These are phyloP conservation scores for Anastrepha obliqua DNA, from an alignment of 1,140 invertebrate species.

Conservation along the genomic window DNA sequence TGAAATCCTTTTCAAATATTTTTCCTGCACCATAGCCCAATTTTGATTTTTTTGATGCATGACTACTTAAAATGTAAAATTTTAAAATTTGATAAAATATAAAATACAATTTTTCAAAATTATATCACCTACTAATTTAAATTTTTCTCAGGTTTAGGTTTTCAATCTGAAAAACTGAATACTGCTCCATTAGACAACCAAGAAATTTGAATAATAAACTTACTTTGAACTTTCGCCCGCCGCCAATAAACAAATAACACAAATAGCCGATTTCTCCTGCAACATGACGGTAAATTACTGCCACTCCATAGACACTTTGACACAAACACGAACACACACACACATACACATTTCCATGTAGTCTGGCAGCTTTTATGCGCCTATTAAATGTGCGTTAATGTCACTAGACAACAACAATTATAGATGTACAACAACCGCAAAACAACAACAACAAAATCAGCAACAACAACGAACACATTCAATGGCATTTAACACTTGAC, in stretches of 20 bases:
- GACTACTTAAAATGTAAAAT: too few species aligned
- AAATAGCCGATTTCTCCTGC: slow-evolving; percentile 29
- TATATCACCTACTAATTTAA: too few species aligned
- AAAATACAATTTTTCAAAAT: too few species aligned
- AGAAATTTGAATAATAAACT: neutral
- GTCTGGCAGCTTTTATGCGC: slow-evolving; percentile 23
- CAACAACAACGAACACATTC: neutral
- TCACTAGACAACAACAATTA: slow-evolving; percentile 39
- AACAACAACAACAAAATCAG: too few species aligned
- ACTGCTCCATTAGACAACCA: neutral
- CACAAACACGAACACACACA: neutral
- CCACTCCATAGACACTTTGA: neutral
- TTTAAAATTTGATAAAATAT: too few species aligned
- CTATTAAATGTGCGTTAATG: slow-evolving; percentile 47
- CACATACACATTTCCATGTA: neutral
- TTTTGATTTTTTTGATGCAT: too few species aligned
- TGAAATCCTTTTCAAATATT: too few species aligned
- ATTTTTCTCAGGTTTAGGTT: too few species aligned
- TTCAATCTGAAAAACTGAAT: too few species aligned
- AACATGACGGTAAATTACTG: neutral
- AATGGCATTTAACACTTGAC: slow-evolving; percentile 52
- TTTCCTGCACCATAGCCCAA: too few species aligned
- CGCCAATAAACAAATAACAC: neutral
- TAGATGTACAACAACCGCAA: slow-evolving; percentile 19
- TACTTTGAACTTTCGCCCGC: slow-evolving; percentile 23